Evolutionary conservation across 1,140 invertebrate species (phyloP).

Genomic region (Musca vetustissima): DNA sequence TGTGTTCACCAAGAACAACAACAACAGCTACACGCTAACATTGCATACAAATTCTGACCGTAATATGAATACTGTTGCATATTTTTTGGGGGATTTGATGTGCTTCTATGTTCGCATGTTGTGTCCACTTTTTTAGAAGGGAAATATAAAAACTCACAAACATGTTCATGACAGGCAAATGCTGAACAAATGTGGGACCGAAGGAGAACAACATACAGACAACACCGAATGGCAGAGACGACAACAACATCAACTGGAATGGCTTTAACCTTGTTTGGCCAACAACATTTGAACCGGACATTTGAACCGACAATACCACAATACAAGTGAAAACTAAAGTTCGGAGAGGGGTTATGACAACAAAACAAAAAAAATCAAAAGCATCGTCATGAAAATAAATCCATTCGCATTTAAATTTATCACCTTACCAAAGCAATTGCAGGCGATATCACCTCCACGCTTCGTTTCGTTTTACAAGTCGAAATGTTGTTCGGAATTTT

Average conservation of each 20-base stretch:
- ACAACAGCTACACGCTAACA: neutral
- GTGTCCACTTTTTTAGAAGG: neutral
- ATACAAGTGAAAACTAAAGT: neutral
- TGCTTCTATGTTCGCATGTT: too few relatives aligned
- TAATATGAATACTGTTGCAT: constrained; percentile 11
- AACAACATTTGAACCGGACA: constrained; percentile 11
- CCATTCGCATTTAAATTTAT: constrained; percentile 22
- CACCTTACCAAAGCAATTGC: constrained; percentile 19
- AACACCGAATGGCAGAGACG: neutral
- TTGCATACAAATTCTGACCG: neutral
- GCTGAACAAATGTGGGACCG: too few relatives aligned
- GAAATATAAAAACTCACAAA: neutral
- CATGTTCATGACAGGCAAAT: too few relatives aligned
- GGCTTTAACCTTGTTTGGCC: constrained; percentile 7
- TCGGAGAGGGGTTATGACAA: neutral
- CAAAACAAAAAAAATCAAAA: neutral
- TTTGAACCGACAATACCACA: neutral
- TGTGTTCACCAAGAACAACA: neutral
- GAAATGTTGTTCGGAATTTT: too few relatives aligned
- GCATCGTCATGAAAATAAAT: neutral
- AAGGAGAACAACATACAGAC: neutral
- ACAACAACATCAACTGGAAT: constrained; percentile 1
- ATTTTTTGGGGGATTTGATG: too few relatives aligned
- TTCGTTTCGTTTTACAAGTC: too few relatives aligned
- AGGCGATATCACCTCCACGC: neutral